phyloP scores from a whole-genome alignment of 2,113 vertebrate genomes.

The Neopipo cinnamomea region DNA sequence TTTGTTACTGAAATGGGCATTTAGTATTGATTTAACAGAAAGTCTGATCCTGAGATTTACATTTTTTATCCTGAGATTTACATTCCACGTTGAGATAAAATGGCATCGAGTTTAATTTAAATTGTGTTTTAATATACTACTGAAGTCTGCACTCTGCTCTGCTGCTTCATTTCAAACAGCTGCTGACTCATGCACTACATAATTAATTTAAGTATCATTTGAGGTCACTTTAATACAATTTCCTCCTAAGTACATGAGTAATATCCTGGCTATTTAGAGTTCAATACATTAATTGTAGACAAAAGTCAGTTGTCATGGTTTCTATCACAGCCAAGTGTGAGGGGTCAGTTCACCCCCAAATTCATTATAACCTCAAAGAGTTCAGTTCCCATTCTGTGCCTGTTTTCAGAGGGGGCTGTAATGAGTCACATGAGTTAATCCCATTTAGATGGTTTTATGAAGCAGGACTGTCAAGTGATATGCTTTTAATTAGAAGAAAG shows the following conservation, averaged over 20 bases:
- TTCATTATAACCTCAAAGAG: conserved; percentile 1
- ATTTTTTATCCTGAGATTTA: background rate
- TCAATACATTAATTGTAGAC: conserved; percentile 42
- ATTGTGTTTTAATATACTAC: background rate
- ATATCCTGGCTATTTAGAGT: conserved; percentile 38
- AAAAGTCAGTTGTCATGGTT: conserved; percentile 56
- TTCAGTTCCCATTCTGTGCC: background rate
- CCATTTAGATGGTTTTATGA: conserved; percentile 9
- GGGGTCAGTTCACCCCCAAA: conserved; percentile 47
- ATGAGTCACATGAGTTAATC: conserved; percentile 26
- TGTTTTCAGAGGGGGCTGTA: background rate
- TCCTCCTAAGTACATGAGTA: conserved; percentile 26
- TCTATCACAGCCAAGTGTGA: conserved; percentile 3
- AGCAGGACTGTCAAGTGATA: background rate
- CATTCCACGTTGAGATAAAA: background rate
- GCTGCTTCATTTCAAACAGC: conserved; percentile 23
- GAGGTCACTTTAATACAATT: conserved; percentile 54
- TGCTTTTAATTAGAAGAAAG: conserved; percentile 12
- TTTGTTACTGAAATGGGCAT: background rate
- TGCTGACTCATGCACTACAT: conserved; percentile 53
- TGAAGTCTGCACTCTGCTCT: conserved; percentile 17
- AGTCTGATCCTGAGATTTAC: background rate
- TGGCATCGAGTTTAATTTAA: background rate
- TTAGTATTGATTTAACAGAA: background rate
- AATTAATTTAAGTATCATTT: conserved; percentile 63